phyloP scores from a whole-genome alignment of 2,888 invertebrate genomes.

The Luperina testacea region DNA sequence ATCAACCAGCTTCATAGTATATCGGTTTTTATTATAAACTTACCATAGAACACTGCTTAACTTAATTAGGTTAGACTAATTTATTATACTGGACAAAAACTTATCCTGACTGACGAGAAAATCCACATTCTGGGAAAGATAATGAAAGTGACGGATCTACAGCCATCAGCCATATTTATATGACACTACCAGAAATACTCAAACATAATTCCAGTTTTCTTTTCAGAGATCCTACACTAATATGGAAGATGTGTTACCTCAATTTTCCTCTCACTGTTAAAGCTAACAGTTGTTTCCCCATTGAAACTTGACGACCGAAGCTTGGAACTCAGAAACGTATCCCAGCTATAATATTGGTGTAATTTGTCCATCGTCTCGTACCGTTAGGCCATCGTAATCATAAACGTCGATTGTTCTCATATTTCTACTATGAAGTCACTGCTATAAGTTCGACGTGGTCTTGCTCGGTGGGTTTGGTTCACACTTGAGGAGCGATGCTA shows the following conservation, averaged over 20 bases:
- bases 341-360: conserved; percentile 18
- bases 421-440: conserved; percentile 62
- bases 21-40: no score
- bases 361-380: conserved; percentile 33
- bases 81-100: background rate
- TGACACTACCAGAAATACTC: background rate
- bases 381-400: conserved; percentile 59
- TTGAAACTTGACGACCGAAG: conserved; percentile 27
- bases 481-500: conserved; percentile 14
- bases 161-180: background rate
- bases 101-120: background rate
- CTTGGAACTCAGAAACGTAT: background rate
- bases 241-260: background rate
- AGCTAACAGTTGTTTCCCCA: conserved; percentile 12
- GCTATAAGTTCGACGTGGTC: background rate
- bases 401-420: conserved; percentile 64
- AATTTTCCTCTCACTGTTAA: conserved; percentile 14
- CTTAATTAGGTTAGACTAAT: background rate
- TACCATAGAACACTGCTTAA: background rate
- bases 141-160: background rate
- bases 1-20: no score
- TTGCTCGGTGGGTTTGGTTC: background rate
- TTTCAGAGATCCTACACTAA: background rate
- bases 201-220: background rate
- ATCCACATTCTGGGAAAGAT: background rate